Conservation (phyloP, 2,113 vertebrate species). For the Saguinus imperator region DNA sequence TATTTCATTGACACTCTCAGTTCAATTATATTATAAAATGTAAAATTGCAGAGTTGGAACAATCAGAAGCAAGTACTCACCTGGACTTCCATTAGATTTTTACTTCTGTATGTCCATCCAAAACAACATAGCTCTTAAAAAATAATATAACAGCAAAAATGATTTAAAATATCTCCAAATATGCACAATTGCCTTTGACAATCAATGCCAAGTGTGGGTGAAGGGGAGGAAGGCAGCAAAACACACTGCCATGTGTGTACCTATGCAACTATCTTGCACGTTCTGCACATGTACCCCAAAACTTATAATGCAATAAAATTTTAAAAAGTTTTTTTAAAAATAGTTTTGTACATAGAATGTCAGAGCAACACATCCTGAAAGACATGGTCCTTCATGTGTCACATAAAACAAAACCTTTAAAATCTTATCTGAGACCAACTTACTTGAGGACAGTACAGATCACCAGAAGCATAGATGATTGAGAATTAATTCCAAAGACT, state of each 20-base stretch:
- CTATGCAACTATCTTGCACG: no score
- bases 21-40: neutral
- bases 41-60: neutral
- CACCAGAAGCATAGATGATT: neutral
- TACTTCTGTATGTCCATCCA: neutral
- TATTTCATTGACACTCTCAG: neutral
- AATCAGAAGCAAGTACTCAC: neutral
- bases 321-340: neutral
- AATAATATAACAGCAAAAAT: neutral
- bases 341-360: neutral
- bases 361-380: neutral
- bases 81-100: neutral
- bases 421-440: neutral
- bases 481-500: neutral
- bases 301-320: no score
- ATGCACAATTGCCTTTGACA: neutral
- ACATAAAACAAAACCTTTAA: neutral
- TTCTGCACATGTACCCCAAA: no score
- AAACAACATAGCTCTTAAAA: neutral
- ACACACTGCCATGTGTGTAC: no score
- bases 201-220: neutral
- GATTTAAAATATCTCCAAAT: neutral
- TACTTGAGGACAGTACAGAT: neutral
- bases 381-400: accelerated
- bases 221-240: no score